Evolutionary conservation across 2,888 invertebrate species (phyloP).

Genomic region (Drosophila falleni): DNA sequence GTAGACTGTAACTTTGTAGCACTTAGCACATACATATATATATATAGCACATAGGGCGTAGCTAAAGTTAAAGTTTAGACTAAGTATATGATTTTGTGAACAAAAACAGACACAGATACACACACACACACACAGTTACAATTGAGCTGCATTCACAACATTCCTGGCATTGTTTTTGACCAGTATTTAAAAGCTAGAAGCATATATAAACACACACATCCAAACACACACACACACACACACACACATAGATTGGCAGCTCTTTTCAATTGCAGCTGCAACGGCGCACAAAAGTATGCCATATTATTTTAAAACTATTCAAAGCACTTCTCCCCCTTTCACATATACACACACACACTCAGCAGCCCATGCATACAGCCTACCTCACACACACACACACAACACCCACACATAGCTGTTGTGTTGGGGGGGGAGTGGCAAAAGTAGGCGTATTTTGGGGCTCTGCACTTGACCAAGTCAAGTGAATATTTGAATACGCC

Average conservation of each 20-base stretch:
- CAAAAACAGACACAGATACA: constrained; percentile 40
- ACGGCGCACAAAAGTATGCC: constrained; percentile 76
- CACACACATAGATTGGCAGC: constrained; percentile 37
- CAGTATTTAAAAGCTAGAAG: constrained; percentile 78
- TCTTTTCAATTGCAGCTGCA: constrained; percentile 44
- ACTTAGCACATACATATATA: constrained; percentile 31
- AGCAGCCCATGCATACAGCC: constrained; percentile 48
- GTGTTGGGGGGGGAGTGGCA: constrained; percentile 7
- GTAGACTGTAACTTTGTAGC: constrained; percentile 60
- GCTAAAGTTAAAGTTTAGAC: constrained; percentile 57
- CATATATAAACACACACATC: constrained; percentile 42
- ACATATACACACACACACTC: constrained; percentile 19
- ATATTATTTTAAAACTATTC: constrained; percentile 65
- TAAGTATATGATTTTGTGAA: constrained; percentile 49
- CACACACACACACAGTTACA: constrained; percentile 25
- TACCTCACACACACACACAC: constrained; percentile 61
- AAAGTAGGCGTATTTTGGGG: constrained; percentile 41
- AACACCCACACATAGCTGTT: constrained; percentile 1
- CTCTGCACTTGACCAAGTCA: constrained; percentile 73
- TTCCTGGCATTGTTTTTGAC: constrained; percentile 77
- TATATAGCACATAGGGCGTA: constrained; percentile 55
- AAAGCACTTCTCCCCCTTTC: constrained; percentile 32
- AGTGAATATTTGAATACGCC: constrained; percentile 57
- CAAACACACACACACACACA: constrained; percentile 13
- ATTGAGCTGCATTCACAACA: constrained; percentile 72